Conservation (phyloP, 2,888 invertebrate genomes). For the Euzophera pinguis region DNA sequence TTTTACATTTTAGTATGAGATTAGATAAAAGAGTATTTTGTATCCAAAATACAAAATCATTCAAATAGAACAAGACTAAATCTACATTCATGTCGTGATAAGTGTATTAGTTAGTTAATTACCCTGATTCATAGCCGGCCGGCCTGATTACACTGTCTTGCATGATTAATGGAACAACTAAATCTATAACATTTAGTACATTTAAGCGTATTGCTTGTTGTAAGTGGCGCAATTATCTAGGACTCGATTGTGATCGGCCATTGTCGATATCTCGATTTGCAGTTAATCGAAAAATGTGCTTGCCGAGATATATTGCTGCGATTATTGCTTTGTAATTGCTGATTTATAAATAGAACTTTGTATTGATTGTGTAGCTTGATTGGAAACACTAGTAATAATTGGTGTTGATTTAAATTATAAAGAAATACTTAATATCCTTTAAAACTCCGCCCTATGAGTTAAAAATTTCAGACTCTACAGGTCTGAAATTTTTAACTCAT, state of each 20-base stretch:
- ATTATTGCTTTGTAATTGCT: conserved; percentile 12
- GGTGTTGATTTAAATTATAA: too few relatives aligned
- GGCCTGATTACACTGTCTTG: conserved; percentile 50
- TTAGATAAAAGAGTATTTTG: too few relatives aligned
- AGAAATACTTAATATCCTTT: too few relatives aligned
- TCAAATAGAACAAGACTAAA: not conserved
- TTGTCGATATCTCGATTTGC: conserved; percentile 13
- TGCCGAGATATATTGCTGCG: not conserved
- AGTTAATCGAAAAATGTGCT: conserved; percentile 5
- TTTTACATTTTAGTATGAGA: too few relatives aligned
- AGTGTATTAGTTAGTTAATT: conserved; percentile 68
- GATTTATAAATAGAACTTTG: not conserved
- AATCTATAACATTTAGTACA: conserved; percentile 52
- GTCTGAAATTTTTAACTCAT: too few relatives aligned
- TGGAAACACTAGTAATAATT: not conserved
- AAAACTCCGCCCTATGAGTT: too few relatives aligned
- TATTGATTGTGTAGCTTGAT: not conserved
- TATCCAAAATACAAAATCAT: conserved; percentile 5
- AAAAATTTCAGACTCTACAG: too few relatives aligned
- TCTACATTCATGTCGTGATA: conserved; percentile 49
- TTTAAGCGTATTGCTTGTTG: conserved; percentile 46
- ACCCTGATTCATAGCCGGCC: conserved; percentile 60
- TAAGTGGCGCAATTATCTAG: conserved; percentile 37
- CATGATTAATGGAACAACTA: conserved; percentile 61
- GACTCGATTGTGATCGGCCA: conserved; percentile 33